Evolutionary conservation across 2,888 invertebrate species (phyloP), one percentile per base, ranked within the genome.

Genomic region (Pharmacophagus antenor): DNA sequence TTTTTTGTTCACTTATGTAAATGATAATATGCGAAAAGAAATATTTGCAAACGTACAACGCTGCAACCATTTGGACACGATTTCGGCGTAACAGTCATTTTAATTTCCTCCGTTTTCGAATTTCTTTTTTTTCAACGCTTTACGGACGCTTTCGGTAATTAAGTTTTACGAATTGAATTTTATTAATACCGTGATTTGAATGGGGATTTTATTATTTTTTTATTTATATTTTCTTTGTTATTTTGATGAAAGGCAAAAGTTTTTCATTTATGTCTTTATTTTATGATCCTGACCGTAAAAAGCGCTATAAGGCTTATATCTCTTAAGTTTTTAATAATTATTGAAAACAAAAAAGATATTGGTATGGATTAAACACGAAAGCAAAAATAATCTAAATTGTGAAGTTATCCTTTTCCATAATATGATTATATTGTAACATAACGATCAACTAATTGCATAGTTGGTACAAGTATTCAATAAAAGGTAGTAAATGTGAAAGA

Each of bases 11-110:
- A 10, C 1, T 31, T 37, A n/a, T 15, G 37, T 1, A 3, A n/a
- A n/a, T n/a, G n/a, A n/a, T 37, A 37, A 37, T 37, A n/a, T 37
- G 4, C 6, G 2, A 31, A 37, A 37, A n/a, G 25, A 56, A 48
- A 20, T 75, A 73, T 75, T 74, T 56, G 69, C 64, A 61, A 51
- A 66, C 64, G 65, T 67, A 70, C 66, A 60, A 69, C 65, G 58
- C 56, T 56, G 58, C 58, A 62, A 57, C 59, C 58, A 70, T 67
- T 59, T 27, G 56, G 63, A 62, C 66, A 66, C 67, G 49, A 54
- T 47, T 59, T 49, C 25, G 21, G 31, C 7, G 23, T 21, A 25
- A 49, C 54, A 21, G 54, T 49, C 48, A 59, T 50, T 54, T 54
- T 54, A 54, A 59, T 59, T 59, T 59, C 42, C 49, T 54, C 41